These are phyloP conservation scores for Catharus ustulatus DNA, from an alignment of 2,797 vertebrate species.

Conservation along the genomic window DNA sequence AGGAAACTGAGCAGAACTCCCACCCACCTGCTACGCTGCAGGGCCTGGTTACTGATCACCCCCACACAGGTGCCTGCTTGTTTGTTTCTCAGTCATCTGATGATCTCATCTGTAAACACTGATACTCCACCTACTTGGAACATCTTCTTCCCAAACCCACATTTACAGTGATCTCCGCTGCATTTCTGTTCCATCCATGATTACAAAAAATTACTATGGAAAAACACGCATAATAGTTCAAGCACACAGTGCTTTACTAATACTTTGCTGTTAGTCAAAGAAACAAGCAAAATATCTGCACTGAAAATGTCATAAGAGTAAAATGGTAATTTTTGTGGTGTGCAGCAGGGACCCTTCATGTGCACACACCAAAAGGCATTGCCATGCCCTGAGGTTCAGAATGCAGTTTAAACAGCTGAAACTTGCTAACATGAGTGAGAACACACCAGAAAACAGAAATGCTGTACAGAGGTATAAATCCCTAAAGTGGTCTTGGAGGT, in stretches of 20 bases:
- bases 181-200: not conserved
- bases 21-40: not conserved
- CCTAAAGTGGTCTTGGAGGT: not conserved
- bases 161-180: not conserved
- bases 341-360: not conserved
- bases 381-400: not conserved
- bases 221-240: not conserved
- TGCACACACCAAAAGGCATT: not conserved
- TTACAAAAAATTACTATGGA: not conserved
- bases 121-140: not conserved
- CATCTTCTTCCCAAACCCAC: not conserved
- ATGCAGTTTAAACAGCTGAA: not conserved
- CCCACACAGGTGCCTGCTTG: not conserved
- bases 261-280: not conserved
- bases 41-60: not conserved
- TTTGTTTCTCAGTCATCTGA: not conserved
- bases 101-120: not conserved
- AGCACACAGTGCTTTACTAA: not conserved
- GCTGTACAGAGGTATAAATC: not conserved
- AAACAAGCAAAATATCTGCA: not conserved
- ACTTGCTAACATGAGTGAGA: not conserved
- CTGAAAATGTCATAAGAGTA: not conserved
- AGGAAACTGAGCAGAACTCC: not conserved
- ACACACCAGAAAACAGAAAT: not conserved
- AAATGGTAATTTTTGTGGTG: not conserved